These are phyloP conservation scores for Oscarella lobularis DNA, from an alignment of 37 sponge, comb jelly and placozoan genomes.

Conservation along the genomic window DNA sequence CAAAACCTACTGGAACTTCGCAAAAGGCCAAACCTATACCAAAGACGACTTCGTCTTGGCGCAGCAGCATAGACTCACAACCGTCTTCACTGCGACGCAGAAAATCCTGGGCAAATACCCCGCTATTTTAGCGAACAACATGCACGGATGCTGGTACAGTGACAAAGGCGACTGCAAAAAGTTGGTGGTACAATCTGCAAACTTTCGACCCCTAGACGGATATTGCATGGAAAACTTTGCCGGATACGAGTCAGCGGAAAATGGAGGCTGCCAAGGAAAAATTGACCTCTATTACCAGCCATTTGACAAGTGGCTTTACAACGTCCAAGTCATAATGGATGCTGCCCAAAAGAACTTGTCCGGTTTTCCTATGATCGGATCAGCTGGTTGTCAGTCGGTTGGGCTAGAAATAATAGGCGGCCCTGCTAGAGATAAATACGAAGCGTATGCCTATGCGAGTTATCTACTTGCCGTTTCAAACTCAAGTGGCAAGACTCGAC, in stretches of 20 bases:
- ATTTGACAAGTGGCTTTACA: neutral
- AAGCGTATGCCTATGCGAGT: slow-evolving; percentile 1
- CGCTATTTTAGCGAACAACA: neutral
- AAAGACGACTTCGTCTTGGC: neutral
- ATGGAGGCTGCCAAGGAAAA: neutral
- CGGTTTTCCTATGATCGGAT: neutral
- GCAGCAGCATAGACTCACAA: neutral
- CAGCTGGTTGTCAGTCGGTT: slow-evolving; percentile 1
- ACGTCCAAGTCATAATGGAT: neutral
- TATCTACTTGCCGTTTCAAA: neutral
- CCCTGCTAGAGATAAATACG: neutral
- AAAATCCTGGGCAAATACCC: neutral
- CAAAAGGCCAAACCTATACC: neutral
- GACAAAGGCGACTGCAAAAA: neutral
- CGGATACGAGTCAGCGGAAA: neutral
- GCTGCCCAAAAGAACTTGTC: slow-evolving; percentile 6
- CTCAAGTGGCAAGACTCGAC: neutral
- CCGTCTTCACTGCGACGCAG: neutral
- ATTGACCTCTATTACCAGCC: neutral
- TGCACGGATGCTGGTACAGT: neutral
- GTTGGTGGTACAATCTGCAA: neutral
- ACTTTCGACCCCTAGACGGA: slow-evolving; percentile 1
- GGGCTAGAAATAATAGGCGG: neutral
- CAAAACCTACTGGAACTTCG: neutral
- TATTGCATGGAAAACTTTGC: neutral